Percentiles rank a stretch among this genome's conserved stretches.
Evolutionary conservation across 2,113 vertebrate genomes (phyloP).

Genomic region (Atractosteus spatula): DNA sequence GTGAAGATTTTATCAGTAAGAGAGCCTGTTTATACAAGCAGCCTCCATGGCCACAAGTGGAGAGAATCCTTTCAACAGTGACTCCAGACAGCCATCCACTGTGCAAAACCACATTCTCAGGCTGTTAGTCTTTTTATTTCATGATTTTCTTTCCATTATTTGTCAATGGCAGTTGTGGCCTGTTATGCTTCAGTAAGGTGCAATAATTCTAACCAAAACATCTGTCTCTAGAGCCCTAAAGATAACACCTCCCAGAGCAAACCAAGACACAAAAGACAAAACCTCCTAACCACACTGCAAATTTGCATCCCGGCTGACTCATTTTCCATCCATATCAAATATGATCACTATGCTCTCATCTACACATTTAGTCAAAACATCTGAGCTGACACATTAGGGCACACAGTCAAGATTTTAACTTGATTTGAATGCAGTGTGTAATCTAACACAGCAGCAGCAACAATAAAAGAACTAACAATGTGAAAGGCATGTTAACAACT

Average conservation of each 20-base stretch:
- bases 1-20: conserved; percentile 18
- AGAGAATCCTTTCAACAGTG: not conserved
- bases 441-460: not conserved
- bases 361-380: conserved; percentile 9
- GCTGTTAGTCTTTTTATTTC: not conserved
- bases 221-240: not conserved
- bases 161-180: not conserved
- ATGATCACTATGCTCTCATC: not conserved
- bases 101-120: not conserved
- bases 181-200: not conserved
- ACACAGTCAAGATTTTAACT: not conserved
- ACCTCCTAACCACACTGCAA: not conserved
- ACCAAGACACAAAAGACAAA: not conserved
- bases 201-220: not conserved
- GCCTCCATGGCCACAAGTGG: not conserved
- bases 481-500: no score
- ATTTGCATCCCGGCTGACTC: not conserved
- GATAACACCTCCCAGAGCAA: not conserved
- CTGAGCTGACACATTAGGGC: not conserved
- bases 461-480: not conserved
- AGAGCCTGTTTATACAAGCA: conserved; percentile 15
- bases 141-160: not conserved
- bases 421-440: not conserved
- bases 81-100: conserved; percentile 3
- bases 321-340: not conserved